These are phyloP conservation scores for Helicoverpa zea DNA, from an alignment of 1,140 invertebrate species.

Conservation along the genomic window DNA sequence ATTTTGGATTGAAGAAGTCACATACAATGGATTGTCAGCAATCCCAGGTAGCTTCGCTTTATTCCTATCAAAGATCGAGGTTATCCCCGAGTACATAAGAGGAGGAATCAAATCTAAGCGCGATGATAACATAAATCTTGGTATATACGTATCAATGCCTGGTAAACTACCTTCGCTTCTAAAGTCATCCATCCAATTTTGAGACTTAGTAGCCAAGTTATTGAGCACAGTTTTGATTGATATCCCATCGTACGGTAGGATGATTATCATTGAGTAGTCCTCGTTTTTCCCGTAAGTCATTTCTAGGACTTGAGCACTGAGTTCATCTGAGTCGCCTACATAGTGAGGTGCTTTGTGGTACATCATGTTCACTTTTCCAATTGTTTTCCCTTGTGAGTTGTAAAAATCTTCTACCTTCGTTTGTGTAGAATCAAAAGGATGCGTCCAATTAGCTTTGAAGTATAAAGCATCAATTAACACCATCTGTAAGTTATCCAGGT, in stretches of 20 bases:
- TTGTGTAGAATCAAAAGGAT: conserved; percentile 88
- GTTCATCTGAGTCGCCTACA: conserved; percentile 70
- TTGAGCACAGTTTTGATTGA: conserved; percentile 76
- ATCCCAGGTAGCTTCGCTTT: conserved; percentile 90
- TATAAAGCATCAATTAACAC: conserved; percentile 91
- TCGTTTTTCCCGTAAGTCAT: conserved; percentile 89
- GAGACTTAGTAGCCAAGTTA: conserved; percentile 84
- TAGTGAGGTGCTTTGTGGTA: conserved; percentile 82
- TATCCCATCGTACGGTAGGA: conserved; percentile 88
- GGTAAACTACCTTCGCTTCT: conserved; percentile 76
- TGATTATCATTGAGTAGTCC: conserved; percentile 89
- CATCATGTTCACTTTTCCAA: conserved; percentile 87
- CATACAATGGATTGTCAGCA: conserved; percentile 84
- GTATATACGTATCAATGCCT: conserved; percentile 88
- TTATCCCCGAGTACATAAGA: conserved; percentile 89
- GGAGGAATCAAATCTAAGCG: conserved; percentile 86
- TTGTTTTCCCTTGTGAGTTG: conserved; percentile 81
- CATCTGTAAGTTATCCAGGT: conserved; percentile 87
- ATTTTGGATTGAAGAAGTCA: conserved; percentile 89
- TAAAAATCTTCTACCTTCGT: conserved; percentile 87
- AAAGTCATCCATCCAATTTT: conserved; percentile 85
- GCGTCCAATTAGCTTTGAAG: conserved; percentile 92
- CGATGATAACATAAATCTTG: conserved; percentile 88
- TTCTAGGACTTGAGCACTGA: conserved; percentile 89
- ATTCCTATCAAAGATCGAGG: conserved; percentile 87